Percentiles rank a stretch among this genome's conserved stretches.
These are phyloP conservation scores for Scaptomyza tumidula DNA, from an alignment of 2,888 invertebrate genomes.

Conservation along the genomic window DNA sequence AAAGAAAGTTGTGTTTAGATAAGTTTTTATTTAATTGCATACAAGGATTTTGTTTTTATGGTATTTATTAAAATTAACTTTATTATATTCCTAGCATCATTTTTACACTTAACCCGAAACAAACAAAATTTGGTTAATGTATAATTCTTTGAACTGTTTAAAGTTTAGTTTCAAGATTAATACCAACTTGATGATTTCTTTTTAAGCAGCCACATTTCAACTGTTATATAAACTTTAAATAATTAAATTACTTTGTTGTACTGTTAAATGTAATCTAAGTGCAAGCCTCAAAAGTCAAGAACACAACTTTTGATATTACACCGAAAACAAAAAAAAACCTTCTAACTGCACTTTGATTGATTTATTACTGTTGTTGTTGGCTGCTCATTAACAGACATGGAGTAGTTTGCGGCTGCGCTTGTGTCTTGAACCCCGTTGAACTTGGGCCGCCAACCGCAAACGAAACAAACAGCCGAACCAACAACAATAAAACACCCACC, in stretches of 20 bases:
- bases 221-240: neutral
- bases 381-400: constrained; percentile 52
- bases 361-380: constrained; percentile 49
- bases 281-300: constrained; percentile 34
- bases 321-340: constrained; percentile 23
- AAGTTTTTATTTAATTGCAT: too few relatives aligned
- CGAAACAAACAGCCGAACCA: constrained; percentile 25
- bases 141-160: too few relatives aligned
- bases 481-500: constrained; percentile 55
- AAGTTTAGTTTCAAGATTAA: too few relatives aligned
- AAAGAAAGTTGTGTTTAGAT: neutral
- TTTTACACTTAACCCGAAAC: too few relatives aligned
- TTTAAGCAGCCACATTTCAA: neutral
- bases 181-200: neutral
- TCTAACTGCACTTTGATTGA: constrained; percentile 70
- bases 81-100: too few relatives aligned
- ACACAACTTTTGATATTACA: constrained; percentile 24
- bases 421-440: constrained; percentile 67
- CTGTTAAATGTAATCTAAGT: constrained; percentile 21
- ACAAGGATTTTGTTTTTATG: too few relatives aligned
- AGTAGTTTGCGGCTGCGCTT: constrained; percentile 60
- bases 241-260: constrained; percentile 19
- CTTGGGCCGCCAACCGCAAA: constrained; percentile 72
- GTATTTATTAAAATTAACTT: too few relatives aligned
- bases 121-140: too few relatives aligned